phyloP scores from a whole-genome alignment of 2,888 invertebrate species.

The Cetonia aurata region DNA sequence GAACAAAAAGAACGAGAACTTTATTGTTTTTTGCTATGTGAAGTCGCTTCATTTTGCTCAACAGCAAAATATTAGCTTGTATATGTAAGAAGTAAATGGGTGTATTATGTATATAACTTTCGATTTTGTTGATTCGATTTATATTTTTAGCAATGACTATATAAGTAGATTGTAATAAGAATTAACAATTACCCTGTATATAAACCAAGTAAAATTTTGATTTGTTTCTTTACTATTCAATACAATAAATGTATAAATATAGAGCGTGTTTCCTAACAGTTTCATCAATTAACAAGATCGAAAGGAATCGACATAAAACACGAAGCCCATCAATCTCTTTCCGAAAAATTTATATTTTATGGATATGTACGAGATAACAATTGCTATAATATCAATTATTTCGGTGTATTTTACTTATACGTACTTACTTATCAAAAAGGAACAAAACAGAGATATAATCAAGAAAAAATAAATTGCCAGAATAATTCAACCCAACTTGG shows the following conservation, averaged over 20 bases:
- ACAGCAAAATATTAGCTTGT: constrained; percentile 30
- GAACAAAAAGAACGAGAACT: constrained; percentile 52
- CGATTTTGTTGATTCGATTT: constrained; percentile 1
- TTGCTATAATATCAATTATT: constrained; percentile 60
- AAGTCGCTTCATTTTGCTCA: constrained; percentile 28
- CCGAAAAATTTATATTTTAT: constrained; percentile 41
- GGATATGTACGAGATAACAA: constrained; percentile 40
- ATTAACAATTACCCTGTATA: too few relatives aligned
- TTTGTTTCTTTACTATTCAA: too few relatives aligned
- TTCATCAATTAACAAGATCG: constrained; percentile 16
- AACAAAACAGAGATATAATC: constrained; percentile 54
- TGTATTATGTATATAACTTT: constrained; percentile 9
- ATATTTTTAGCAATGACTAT: too few relatives aligned
- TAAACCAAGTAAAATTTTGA: too few relatives aligned
- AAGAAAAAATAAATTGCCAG: constrained; percentile 11
- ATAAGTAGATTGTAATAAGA: too few relatives aligned
- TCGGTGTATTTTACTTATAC: constrained; percentile 62
- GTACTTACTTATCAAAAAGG: constrained; percentile 10
- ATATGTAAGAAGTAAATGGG: constrained; percentile 16
- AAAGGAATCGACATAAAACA: constrained; percentile 12
- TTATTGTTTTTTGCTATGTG: constrained; percentile 37
- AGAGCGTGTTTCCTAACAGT: neutral
- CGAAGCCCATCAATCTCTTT: constrained; percentile 24
- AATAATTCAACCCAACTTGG: constrained; percentile 19
- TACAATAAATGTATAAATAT: neutral